phyloP scores from a whole-genome alignment of 2,113 vertebrate genomes.

The Petrocephalus zakoni region DNA sequence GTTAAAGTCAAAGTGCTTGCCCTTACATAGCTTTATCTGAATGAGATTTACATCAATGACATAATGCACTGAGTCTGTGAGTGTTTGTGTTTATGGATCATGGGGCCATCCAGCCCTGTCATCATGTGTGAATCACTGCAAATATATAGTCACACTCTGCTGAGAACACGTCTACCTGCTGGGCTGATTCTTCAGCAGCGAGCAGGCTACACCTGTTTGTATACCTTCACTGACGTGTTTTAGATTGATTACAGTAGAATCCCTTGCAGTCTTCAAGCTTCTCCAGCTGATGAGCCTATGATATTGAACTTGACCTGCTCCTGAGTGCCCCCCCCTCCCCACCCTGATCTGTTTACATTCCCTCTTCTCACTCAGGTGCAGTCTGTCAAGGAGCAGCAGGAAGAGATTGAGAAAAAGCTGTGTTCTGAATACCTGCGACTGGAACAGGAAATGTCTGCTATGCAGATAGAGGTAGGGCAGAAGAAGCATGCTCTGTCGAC shows the following conservation, averaged over 20 bases:
- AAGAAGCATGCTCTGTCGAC: neutral
- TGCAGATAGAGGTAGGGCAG: slow-evolving; percentile 60
- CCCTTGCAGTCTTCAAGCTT: neutral
- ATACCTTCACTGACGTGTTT: neutral
- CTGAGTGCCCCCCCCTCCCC: neutral
- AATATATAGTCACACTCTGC: neutral
- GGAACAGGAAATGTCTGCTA: slow-evolving; percentile 61
- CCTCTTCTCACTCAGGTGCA: slow-evolving; percentile 58
- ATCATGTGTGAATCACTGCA: neutral
- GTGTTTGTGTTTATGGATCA: neutral
- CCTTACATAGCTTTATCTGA: neutral
- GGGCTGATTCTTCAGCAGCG: neutral
- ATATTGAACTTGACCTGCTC: neutral
- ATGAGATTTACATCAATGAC: neutral
- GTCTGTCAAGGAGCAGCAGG: slow-evolving; percentile 73
- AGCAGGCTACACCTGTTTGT: neutral
- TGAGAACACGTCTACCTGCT: neutral
- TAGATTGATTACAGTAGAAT: neutral
- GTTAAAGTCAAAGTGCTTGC: neutral
- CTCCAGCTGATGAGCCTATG: neutral
- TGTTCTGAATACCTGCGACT: slow-evolving; percentile 54
- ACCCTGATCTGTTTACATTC: neutral
- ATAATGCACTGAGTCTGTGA: neutral
- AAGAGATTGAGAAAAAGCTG: slow-evolving; percentile 60
- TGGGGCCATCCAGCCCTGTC: neutral